phyloP scores from a whole-genome alignment of 2,888 invertebrate genomes.

The Nezara viridula region DNA sequence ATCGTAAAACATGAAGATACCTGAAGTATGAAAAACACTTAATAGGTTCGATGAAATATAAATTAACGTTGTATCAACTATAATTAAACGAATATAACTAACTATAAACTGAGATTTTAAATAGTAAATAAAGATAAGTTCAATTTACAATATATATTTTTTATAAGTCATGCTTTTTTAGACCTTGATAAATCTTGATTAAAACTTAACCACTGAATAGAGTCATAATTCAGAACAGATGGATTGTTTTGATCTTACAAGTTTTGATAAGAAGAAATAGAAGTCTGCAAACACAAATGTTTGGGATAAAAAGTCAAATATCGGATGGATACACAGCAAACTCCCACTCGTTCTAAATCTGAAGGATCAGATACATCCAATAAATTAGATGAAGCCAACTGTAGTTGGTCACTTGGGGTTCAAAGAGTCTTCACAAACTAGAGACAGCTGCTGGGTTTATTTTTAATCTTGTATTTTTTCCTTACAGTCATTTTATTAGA shows the following conservation, averaged over 20 bases:
- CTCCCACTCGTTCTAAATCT: slow-evolving; percentile 23
- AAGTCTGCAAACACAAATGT: background rate
- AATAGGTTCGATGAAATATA: no score
- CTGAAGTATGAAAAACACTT: no score
- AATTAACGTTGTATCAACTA: no score
- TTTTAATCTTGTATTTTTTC: background rate
- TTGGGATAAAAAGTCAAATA: slow-evolving; percentile 24
- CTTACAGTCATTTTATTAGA: no score
- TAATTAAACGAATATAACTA: no score
- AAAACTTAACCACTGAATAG: no score
- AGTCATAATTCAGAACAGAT: background rate
- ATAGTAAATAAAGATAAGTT: no score
- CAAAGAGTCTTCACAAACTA: background rate
- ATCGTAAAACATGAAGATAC: no score
- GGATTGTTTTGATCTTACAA: background rate
- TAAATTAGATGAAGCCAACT: background rate
- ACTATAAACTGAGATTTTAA: no score
- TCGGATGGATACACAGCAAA: background rate
- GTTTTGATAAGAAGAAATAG: background rate
- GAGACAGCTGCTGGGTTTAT: background rate
- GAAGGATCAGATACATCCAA: background rate
- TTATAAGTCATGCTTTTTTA: no score
- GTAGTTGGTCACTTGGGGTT: background rate
- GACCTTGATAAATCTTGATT: no score
- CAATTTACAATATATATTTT: no score